Evolutionary conservation across 2,113 vertebrate species (phyloP).

Genomic region (Hemichromis elongatus): DNA sequence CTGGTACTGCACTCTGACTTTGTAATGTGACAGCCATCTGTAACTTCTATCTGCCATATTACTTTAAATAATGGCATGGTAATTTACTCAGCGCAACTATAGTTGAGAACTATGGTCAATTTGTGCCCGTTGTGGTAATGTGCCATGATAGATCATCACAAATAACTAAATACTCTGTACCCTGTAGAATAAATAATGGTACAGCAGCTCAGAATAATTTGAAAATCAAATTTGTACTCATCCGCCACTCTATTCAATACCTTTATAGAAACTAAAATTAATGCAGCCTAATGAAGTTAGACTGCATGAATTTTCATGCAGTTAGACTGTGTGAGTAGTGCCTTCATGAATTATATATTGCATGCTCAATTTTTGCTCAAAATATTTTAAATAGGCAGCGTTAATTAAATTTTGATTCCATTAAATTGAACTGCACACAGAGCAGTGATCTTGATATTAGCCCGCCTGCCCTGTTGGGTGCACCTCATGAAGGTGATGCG

Average conservation of each 20-base stretch:
- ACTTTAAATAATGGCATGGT: neutral
- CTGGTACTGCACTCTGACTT: slow-evolving; percentile 22
- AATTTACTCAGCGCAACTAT: neutral
- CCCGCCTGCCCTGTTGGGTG: neutral
- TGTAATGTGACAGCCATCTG: slow-evolving; percentile 34
- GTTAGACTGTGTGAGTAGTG: neutral
- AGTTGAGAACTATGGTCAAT: neutral
- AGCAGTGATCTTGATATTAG: neutral
- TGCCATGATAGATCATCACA: neutral
- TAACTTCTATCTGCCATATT: neutral
- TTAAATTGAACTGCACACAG: neutral
- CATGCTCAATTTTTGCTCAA: neutral
- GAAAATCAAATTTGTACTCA: neutral
- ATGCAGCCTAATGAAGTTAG: neutral
- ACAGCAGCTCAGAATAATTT: neutral
- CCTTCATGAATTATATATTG: neutral
- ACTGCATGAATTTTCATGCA: neutral
- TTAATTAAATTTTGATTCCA: neutral
- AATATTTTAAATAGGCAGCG: neutral
- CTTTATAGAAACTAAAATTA: neutral
- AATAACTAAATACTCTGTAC: neutral
- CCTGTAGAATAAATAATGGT: neutral
- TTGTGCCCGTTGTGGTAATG: neutral
- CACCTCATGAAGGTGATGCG: neutral
- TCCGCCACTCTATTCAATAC: neutral